Evolutionary conservation across 2,113 vertebrate genomes (phyloP), one percentile per base, ranked within the genome.

Genomic region (Motacilla alba): DNA sequence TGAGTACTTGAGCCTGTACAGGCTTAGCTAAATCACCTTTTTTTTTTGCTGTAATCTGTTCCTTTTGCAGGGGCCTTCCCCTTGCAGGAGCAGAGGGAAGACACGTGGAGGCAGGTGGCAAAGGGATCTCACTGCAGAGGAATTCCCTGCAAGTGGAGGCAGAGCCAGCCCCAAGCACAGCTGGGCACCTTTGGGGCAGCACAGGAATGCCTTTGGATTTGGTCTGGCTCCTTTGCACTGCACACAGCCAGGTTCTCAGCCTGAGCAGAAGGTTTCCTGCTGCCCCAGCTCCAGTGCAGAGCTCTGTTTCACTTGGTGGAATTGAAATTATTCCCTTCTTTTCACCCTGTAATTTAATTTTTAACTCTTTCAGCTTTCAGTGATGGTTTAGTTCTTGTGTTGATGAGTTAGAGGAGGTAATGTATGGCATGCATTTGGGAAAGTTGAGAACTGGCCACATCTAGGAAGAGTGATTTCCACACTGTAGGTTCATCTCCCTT

Each of bases 131-230:
- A 2, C 17, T 67, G 66, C 20, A 13, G 90, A 43, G 83, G 41
- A 76, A 28, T 37, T 73, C 49, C 37, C 39, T 90, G 70, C 21
- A 12, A 6, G 26, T 2, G 2, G 23, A 90, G 52, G 26, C 64
- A 94, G 81, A 70, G 63, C 46, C 68, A 33, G 75, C 67, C 35
- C 18, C 53, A 11, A 1, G 73, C 49, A 43, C 55, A 7, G 27
- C 44, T 33, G 27, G 37, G 53, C 46, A 19, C 26, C 46, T 31
- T n/a, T 6, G 1, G 50, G 47, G 23, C 35, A 44, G 53, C 27
- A 7, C 1, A 5, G 12, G 56, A 27, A 9, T 13, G 17, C n/a
- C 37, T 1, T 1, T 19, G 50, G n/a, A 15, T 39, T 49, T 53
- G 39, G 7, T 43, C 2, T 46, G 52, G 47, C 52, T 78, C 58